Evolutionary conservation across 2,888 invertebrate genomes (phyloP).

Genomic region (Agriopis leucophaearia): DNA sequence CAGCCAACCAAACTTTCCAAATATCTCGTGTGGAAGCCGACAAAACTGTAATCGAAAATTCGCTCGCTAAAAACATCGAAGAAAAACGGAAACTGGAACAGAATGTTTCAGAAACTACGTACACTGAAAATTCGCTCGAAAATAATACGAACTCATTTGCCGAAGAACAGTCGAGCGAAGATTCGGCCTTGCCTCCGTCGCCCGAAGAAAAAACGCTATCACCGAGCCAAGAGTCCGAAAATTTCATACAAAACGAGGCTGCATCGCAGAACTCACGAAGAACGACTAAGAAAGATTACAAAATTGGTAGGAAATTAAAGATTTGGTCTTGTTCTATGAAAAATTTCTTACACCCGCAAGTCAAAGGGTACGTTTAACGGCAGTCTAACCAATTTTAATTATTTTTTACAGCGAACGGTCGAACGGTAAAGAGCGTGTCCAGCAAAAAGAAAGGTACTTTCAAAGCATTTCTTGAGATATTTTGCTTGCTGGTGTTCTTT

Average conservation of each 20-base stretch:
- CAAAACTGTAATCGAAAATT: constrained; percentile 15
- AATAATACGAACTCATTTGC: constrained; percentile 18
- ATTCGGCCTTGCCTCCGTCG: constrained; percentile 19
- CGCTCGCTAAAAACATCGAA: background rate
- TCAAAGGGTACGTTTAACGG: constrained; percentile 46
- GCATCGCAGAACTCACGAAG: constrained; percentile 44
- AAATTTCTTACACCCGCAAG: constrained; percentile 49
- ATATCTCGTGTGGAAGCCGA: constrained; percentile 7
- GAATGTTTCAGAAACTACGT: constrained; percentile 10
- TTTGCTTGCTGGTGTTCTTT: constrained; percentile 18
- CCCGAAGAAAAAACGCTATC: constrained; percentile 33
- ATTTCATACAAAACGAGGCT: constrained; percentile 57
- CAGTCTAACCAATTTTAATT: constrained; percentile 42
- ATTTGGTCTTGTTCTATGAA: constrained; percentile 56
- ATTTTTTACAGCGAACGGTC: constrained; percentile 71
- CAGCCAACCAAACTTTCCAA: constrained; percentile 11
- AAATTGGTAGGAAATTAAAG: constrained; percentile 70
- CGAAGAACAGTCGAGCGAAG: constrained; percentile 36
- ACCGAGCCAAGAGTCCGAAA: constrained; percentile 51
- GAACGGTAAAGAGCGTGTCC: constrained; percentile 61
- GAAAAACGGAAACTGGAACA: constrained; percentile 27
- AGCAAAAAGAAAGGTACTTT: constrained; percentile 71
- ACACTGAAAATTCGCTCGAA: constrained; percentile 3
- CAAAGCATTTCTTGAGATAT: constrained; percentile 19
- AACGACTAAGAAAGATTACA: constrained; percentile 60